Conservation (phyloP, 2,113 vertebrate species). For the Onychorhynchus coronatus region DNA sequence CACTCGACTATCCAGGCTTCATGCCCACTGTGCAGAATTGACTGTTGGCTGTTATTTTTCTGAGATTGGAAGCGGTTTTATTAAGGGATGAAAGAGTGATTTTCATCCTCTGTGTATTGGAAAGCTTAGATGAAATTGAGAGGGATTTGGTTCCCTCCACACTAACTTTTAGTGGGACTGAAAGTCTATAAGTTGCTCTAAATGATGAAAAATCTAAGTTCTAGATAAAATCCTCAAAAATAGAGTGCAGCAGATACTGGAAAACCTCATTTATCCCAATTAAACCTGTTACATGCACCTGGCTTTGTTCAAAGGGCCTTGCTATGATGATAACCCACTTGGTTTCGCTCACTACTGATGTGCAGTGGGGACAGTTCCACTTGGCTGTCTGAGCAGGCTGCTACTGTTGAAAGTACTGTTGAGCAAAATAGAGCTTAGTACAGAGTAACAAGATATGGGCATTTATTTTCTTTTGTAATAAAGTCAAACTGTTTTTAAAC, state of each 20-base stretch:
- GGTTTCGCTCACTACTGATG: conserved; percentile 60
- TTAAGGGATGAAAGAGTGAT: neutral
- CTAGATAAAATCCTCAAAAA: neutral
- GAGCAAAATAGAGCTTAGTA: neutral
- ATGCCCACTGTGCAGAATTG: neutral
- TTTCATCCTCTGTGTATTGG: neutral
- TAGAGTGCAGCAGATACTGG: neutral
- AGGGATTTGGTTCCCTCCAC: neutral
- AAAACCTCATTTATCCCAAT: neutral
- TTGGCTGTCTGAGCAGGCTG: conserved; percentile 66
- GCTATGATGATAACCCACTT: conserved; percentile 48
- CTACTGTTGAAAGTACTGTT: neutral
- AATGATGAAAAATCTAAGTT: neutral
- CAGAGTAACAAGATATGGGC: neutral
- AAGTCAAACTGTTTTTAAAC: neutral
- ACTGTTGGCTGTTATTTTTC: neutral
- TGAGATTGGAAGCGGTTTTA: neutral
- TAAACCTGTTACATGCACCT: neutral
- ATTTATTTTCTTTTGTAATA: neutral
- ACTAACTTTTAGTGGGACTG: neutral
- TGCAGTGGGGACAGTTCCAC: conserved; percentile 46
- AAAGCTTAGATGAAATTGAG: neutral
- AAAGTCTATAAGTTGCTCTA: neutral
- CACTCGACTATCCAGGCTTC: neutral
- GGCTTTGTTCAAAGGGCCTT: neutral